phyloP scores from a whole-genome alignment of 2,888 invertebrate species.

The Acrobasis consociella region DNA sequence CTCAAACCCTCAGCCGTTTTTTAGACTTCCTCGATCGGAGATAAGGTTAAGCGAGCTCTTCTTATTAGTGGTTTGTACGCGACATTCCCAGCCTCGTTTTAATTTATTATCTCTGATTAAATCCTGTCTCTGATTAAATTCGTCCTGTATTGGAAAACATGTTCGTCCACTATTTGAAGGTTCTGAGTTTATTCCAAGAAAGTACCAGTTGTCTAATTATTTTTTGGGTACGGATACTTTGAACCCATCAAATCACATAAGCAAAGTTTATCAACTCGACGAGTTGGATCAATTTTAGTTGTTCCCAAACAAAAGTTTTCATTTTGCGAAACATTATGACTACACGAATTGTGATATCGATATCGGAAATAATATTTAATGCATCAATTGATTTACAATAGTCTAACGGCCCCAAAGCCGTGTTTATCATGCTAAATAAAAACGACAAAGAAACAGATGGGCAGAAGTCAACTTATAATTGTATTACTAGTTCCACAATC shows the following conservation, averaged over 20 bases:
- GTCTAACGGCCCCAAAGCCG: slow-evolving; percentile 55
- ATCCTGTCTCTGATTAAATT: too few relatives aligned
- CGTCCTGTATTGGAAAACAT: too few relatives aligned
- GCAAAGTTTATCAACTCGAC: too few relatives aligned
- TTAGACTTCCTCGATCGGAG: slow-evolving; percentile 80
- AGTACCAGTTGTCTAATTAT: too few relatives aligned
- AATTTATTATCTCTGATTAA: slow-evolving; percentile 56
- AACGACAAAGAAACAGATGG: slow-evolving; percentile 65
- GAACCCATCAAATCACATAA: too few relatives aligned
- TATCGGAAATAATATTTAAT: slow-evolving; percentile 61
- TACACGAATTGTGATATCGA: slow-evolving; percentile 44
- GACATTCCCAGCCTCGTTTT: slow-evolving; percentile 63
- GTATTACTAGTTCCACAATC: slow-evolving; percentile 74
- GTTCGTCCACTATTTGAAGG: too few relatives aligned
- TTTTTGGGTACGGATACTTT: too few relatives aligned
- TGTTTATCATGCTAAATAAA: slow-evolving; percentile 75
- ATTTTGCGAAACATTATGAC: not conserved
- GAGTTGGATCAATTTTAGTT: not conserved
- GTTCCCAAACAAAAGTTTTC: not conserved
- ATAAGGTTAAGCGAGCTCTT: slow-evolving; percentile 79
- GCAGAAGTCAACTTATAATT: slow-evolving; percentile 76
- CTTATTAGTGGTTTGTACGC: slow-evolving; percentile 77
- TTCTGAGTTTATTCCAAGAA: too few relatives aligned
- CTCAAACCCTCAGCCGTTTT: slow-evolving; percentile 67
- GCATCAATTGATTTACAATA: slow-evolving; percentile 68